Evolutionary conservation across 1,140 invertebrate species (phyloP).

Genomic region (Trialeurodes vaporariorum): DNA sequence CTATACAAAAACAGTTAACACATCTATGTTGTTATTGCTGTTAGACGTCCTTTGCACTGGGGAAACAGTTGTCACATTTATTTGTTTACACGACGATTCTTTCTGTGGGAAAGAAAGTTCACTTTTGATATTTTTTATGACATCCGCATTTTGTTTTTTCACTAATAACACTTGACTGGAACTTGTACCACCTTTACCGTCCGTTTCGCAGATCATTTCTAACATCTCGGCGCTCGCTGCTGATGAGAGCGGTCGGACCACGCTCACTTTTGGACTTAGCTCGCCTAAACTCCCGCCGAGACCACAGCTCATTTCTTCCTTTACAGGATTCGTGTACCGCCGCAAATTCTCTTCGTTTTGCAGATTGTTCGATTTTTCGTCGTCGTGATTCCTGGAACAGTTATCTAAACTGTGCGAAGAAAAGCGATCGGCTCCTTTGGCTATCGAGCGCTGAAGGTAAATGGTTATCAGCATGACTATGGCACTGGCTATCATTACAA

Average conservation of each 20-base stretch:
- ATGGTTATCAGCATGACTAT: slow-evolving; percentile 36
- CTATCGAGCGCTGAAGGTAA: slow-evolving; percentile 39
- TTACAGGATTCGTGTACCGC: slow-evolving; percentile 46
- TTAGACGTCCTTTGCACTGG: not conserved
- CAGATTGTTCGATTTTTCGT: slow-evolving; percentile 77
- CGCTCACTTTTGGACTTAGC: slow-evolving; percentile 37
- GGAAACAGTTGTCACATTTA: not conserved
- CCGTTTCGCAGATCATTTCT: slow-evolving; percentile 46
- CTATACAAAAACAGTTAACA: not conserved
- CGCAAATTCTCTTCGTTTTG: slow-evolving; percentile 81
- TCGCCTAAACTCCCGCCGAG: slow-evolving; percentile 25
- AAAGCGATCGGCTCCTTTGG: not conserved
- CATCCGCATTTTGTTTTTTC: not conserved
- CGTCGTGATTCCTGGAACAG: slow-evolving; percentile 43
- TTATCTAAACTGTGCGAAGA: not conserved
- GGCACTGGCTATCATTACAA: slow-evolving; percentile 38
- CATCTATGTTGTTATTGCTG: not conserved
- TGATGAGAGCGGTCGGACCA: slow-evolving; percentile 44
- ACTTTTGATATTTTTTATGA: not conserved
- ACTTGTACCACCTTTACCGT: slow-evolving; percentile 28
- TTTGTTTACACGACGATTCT: not conserved
- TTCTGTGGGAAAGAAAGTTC: not conserved
- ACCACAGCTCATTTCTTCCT: slow-evolving; percentile 32
- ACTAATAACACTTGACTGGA: not conserved
- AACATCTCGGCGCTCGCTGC: slow-evolving; percentile 42